Conservation (phyloP, 30 jellyfish, hydroid and myxozoan species). For the Nemopilema nomurai region DNA sequence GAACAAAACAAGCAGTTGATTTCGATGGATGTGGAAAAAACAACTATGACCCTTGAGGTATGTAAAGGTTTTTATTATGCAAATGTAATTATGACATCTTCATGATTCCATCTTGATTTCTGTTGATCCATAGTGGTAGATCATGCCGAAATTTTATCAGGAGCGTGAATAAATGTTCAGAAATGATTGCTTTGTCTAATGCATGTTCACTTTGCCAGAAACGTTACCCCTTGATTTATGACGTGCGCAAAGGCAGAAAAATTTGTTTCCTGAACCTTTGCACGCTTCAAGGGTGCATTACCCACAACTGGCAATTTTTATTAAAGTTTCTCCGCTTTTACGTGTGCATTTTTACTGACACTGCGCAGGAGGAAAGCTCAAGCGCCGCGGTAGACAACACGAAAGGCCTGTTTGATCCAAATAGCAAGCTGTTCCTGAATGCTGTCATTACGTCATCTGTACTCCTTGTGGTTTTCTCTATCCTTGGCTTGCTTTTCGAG, state of each 20-base stretch:
- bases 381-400: constrained; percentile 96
- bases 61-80: no score
- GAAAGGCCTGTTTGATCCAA: constrained; percentile 70
- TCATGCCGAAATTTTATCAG: background rate
- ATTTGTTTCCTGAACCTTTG: no score
- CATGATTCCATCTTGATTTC: background rate
- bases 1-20: constrained; percentile 70
- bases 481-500: constrained; percentile 85
- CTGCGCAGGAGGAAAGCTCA: constrained; percentile 67
- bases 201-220: no score
- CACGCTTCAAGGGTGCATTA: no score
- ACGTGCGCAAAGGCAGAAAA: no score
- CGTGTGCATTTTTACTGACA: background rate
- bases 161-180: no score
- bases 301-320: no score
- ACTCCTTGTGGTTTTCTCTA: constrained; percentile 58
- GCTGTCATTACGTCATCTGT: constrained; percentile 52
- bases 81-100: no score
- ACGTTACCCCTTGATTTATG: no score
- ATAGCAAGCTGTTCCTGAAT: constrained; percentile 60
- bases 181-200: no score
- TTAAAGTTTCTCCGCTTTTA: background rate
- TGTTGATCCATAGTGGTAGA: background rate
- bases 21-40: constrained; percentile 62
- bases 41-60: constrained; percentile 70